Base-by-base conservation (phyloP, 2,888 invertebrate species). In the Caenorhabditis plicata region DNA sequence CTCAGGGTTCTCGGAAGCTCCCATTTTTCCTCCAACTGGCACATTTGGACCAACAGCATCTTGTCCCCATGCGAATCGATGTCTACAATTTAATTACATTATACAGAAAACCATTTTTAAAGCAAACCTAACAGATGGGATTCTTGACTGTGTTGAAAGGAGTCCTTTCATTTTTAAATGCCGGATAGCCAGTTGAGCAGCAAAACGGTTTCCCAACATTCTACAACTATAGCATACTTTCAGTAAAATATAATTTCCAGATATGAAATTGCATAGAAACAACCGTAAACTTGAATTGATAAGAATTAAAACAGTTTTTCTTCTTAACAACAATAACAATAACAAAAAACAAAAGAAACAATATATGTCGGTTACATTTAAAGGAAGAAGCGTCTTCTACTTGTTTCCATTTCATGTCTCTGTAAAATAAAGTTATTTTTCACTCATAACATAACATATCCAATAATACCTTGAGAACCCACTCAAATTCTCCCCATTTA, bases 401-500 rank as follows among this genome's bases (percentile, higher is more conserved):
- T 91, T 0, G 90, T 90, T 82, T 96, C 95, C 88, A 96, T 87
- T 75, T 90, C 88, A 83, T 95, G 94, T 20, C 96, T 85, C 82
- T 91, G 87, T 63, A 91, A 91, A 15, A 33, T 19, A 27, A 2
- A 23, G 13, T 3, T 4, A 9, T 43, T 11, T 13, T 27, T 15
- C n/a, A n/a, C n/a, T n/a, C n/a, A n/a, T n/a, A n/a, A n/a, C n/a
- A n/a, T n/a, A n/a, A n/a, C n/a, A n/a, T n/a, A n/a, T n/a, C n/a
- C n/a, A n/a, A n/a, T n/a, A n/a, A 36, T 48, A 82, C 82, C 82
- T 85, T 86, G 38, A 84, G 82, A 68, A 92, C 89, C 94, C 95
- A 99, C 82, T 94, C 91, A 82, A 90, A 99, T 82, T 98, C 92
- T 0, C 96, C 98, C 75, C 88, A 89, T 83, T 94, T 93, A 42